Percentiles rank a stretch among this genome's conserved stretches.
These are phyloP conservation scores for Morus bassanus DNA, from an alignment of 2,797 vertebrate genomes.

Conservation along the genomic window DNA sequence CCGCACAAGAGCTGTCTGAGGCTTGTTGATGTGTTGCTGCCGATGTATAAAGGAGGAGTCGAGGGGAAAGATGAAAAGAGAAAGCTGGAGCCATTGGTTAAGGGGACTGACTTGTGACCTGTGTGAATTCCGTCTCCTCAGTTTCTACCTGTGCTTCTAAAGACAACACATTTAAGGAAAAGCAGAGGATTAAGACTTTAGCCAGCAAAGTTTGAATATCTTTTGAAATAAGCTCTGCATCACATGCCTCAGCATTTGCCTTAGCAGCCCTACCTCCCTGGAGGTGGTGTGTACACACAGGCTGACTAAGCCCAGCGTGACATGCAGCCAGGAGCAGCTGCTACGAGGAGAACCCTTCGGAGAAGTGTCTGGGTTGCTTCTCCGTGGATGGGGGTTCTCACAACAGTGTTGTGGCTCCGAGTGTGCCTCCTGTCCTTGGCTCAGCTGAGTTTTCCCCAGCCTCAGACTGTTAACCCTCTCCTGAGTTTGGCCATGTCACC, in stretches of 20 bases:
- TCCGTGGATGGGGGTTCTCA: background rate
- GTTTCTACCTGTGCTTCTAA: background rate
- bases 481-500: background rate
- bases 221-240: background rate
- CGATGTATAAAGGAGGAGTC: background rate
- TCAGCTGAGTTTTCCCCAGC: background rate
- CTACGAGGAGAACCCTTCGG: background rate
- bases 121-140: background rate
- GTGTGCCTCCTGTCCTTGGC: background rate
- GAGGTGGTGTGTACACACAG: background rate
- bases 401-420: background rate
- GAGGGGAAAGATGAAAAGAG: background rate
- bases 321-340: background rate
- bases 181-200: background rate
- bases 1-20: background rate
- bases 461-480: background rate
- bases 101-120: background rate
- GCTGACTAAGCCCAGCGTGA: background rate
- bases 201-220: background rate
- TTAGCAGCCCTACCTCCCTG: background rate
- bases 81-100: background rate
- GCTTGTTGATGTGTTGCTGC: background rate
- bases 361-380: background rate
- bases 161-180: background rate
- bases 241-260: background rate